Evolutionary conservation across 2,113 vertebrate species (phyloP), one percentile per base, ranked within the genome.

Genomic region (Romanogobio albipinnatus): DNA sequence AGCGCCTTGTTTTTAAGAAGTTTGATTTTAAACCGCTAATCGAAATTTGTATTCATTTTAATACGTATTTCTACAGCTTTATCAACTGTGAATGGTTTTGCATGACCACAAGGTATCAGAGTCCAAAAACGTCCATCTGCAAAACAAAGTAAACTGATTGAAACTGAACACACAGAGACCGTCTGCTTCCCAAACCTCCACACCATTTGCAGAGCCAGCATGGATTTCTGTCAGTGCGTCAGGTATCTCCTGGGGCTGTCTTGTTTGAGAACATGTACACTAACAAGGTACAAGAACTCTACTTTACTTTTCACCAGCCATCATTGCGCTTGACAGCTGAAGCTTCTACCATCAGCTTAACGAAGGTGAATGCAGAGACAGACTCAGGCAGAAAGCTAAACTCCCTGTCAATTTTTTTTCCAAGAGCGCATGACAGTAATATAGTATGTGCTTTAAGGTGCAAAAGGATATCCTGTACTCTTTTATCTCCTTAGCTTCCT

Each of bases 401-500:
- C 19, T 74, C 19, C 45, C 59, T 39, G 61, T 58, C 71, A 82
- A n/a, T 4, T 36, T 49, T 43, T 11, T 82, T 29, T n/a, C n/a
- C 36, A 70, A 77, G 47, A 45, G 61, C 59, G 22, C 5, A 3
- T 33, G 39, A 47, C 26, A 47, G 76, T 68, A 29, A 51, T 51
- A 76, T 76, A 14, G 75, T 33, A 39, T 9, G 39, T 19, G 15
- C n/a, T 53, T 29, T 29, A 59, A 76, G 19, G 22, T 76, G 56
- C 39, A 85, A 82, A 97, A 98, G 97, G 98, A 99, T 99, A 99
- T 99, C 95, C 97, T 96, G 92, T 98, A 99, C 86, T 99, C 98
- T 9, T 96, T 93, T 71, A 99, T 91, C 82, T 99, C 97, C 87
- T 96, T 94, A 88, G 95, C 92, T 73, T 99, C 98, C 88, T 99